Evolutionary conservation across 2,888 invertebrate species (phyloP).

Genomic region (Microplitis deprimator): DNA sequence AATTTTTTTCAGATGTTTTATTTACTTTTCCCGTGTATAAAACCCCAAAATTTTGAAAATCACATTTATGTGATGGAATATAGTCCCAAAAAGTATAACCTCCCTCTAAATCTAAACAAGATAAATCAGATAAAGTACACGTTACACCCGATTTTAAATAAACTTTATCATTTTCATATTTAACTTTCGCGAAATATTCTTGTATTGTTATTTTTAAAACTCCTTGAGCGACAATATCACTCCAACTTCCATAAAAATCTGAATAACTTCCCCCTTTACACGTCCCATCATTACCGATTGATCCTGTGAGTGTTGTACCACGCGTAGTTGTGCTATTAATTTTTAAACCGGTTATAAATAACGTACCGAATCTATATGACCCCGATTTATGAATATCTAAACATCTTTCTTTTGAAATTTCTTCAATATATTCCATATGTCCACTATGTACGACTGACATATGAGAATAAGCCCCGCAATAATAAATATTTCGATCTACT

Average conservation of each 20-base stretch:
- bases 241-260: slow-evolving; percentile 8
- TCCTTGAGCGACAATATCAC: neutral
- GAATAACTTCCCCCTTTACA: neutral
- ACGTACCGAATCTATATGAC: neutral
- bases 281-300: neutral
- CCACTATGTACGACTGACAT: slow-evolving; percentile 26
- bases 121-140: neutral
- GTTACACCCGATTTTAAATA: neutral
- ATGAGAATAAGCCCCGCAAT: slow-evolving; percentile 45
- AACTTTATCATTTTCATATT: slow-evolving; percentile 7
- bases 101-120: slow-evolving; percentile 16
- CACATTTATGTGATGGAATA: neutral
- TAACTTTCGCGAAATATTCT: neutral
- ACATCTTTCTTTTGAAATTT: slow-evolving; percentile 24
- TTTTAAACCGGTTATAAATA: neutral
- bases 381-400: slow-evolving; percentile 20
- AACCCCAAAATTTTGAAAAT: slow-evolving; percentile 8
- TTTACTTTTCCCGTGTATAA: slow-evolving; percentile 40
- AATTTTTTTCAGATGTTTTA: slow-evolving; percentile 12
- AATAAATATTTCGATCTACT: slow-evolving; percentile 37
- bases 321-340: neutral
- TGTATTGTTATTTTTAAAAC: neutral
- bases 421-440: slow-evolving; percentile 1
- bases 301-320: neutral
- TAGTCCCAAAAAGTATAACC: slow-evolving; percentile 28